A percentile compares a stretch with the other conserved stretches of the same genome.
These are phyloP conservation scores for Neotoma lepida DNA, from an alignment of 2,113 vertebrate genomes.

Conservation along the genomic window DNA sequence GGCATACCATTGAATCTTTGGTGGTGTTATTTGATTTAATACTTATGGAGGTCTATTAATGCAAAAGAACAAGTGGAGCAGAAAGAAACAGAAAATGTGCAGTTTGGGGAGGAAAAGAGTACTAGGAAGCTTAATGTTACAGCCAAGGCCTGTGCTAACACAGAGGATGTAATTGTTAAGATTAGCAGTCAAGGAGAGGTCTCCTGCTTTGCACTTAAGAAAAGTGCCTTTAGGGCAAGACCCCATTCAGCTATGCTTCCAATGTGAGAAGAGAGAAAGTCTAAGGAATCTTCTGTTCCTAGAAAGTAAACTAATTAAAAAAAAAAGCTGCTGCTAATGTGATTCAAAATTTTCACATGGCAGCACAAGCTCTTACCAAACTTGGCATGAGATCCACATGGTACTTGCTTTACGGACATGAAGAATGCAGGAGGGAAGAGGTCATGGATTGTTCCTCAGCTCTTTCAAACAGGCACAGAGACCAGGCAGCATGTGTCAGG, in stretches of 20 bases:
- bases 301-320: not conserved
- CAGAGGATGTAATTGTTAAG: not conserved
- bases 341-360: not conserved
- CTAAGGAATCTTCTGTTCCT: not conserved
- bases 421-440: not conserved
- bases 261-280: not conserved
- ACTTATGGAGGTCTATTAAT: not conserved
- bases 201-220: not conserved
- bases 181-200: not conserved
- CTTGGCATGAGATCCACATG: not conserved
- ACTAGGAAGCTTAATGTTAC: not conserved
- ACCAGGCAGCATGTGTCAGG: not conserved
- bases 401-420: not conserved
- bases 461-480: not conserved
- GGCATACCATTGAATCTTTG: not conserved
- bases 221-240: not conserved
- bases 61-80: not conserved
- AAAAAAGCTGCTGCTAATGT: not conserved
- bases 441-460: not conserved
- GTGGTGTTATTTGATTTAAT: not conserved
- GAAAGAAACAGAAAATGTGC: not conserved
- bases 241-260: not conserved
- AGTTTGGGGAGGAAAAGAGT: not conserved
- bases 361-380: not conserved
- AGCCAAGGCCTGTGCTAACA: not conserved